Percentiles rank a stretch among this genome's conserved stretches.
Evolutionary conservation across 2,113 vertebrate genomes (phyloP).

Genomic region (Rhizomys pruinosus): DNA sequence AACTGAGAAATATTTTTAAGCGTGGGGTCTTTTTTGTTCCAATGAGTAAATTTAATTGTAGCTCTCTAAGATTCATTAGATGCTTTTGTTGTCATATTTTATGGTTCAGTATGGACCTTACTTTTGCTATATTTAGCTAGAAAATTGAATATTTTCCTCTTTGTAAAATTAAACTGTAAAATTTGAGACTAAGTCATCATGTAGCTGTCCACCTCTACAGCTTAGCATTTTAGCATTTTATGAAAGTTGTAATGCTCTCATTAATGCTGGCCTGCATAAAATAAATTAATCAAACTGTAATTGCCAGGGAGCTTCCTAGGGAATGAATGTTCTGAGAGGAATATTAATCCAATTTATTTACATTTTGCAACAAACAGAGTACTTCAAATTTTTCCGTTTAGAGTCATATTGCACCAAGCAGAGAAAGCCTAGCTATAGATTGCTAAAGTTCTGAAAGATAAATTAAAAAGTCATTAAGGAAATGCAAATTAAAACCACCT

Average conservation of each 20-base stretch:
- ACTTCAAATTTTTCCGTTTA: background rate
- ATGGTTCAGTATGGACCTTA: background rate
- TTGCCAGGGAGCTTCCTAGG: constrained; percentile 57
- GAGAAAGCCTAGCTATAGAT: background rate
- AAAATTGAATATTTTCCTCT: background rate
- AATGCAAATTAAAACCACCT: too few species aligned
- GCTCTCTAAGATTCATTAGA: constrained; percentile 7
- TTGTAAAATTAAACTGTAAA: constrained; percentile 47
- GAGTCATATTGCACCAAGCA: background rate
- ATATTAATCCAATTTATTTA: constrained; percentile 55
- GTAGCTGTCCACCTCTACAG: background rate
- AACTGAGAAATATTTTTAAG: constrained; percentile 13
- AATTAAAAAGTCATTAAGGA: too few species aligned
- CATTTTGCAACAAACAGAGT: constrained; percentile 48
- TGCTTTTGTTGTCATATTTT: background rate
- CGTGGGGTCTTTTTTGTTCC: background rate
- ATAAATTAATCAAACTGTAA: constrained; percentile 60
- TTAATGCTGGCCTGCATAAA: background rate
- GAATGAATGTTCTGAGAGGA: constrained; percentile 59
- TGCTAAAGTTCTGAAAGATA: background rate
- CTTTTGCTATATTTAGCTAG: background rate
- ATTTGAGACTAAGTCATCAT: constrained; percentile 16
- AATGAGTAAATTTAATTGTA: constrained; percentile 48
- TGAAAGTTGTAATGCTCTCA: background rate
- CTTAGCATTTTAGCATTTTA: background rate